Evolutionary conservation across 2,888 invertebrate species (phyloP).

Genomic region (Arge pagana): DNA sequence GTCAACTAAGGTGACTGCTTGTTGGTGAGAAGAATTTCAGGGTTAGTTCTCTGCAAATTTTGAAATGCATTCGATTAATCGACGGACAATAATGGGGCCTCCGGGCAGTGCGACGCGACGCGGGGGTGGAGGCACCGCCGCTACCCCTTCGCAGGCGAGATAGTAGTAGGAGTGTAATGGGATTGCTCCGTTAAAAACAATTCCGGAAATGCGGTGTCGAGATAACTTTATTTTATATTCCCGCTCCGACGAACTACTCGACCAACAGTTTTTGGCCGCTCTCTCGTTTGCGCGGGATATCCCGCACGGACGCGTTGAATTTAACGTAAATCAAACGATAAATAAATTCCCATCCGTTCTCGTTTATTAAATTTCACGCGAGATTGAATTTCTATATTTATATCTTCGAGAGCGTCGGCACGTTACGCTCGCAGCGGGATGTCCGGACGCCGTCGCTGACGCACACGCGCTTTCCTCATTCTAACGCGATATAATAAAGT

Average conservation of each 20-base stretch:
- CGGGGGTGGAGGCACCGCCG: constrained; percentile 5
- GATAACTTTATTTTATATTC: constrained; percentile 8
- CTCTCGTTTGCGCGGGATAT: constrained; percentile 8
- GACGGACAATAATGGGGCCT: not conserved
- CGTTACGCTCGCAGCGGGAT: constrained; percentile 13
- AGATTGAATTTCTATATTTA: constrained; percentile 17
- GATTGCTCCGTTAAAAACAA: constrained; percentile 18
- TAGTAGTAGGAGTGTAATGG: no score
- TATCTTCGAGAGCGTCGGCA: constrained; percentile 6
- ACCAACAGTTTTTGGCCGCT: constrained; percentile 1
- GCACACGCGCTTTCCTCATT: constrained; percentile 4
- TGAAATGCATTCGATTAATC: constrained; percentile 12
- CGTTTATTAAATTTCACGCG: constrained; percentile 18
- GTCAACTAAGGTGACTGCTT: no score
- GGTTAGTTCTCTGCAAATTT: no score
- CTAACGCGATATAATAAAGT: constrained; percentile 4
- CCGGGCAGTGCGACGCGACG: not conserved
- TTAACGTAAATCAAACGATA: constrained; percentile 14
- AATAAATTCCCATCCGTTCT: constrained; percentile 17
- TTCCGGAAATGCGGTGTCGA: constrained; percentile 12
- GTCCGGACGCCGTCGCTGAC: constrained; percentile 1
- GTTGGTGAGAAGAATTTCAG: no score
- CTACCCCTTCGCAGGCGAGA: no score
- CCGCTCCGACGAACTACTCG: constrained; percentile 4
- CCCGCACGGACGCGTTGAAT: not conserved